Evolutionary conservation across 1,140 invertebrate genomes (phyloP), one percentile per base, ranked within the genome.

Genomic region (Apis laboriosa): DNA sequence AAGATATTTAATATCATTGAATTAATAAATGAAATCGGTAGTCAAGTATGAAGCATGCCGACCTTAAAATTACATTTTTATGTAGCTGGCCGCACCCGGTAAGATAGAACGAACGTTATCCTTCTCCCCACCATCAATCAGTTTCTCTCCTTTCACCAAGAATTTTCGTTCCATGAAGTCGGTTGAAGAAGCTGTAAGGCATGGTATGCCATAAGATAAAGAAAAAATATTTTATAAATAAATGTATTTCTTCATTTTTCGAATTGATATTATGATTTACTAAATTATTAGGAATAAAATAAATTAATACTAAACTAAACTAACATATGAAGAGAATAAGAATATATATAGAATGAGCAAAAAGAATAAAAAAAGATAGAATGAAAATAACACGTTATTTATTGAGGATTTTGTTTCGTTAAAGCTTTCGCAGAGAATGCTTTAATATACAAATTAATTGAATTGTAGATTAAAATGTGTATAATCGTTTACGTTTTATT

Each of bases 61-160:
- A 83, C 66, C 75, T 83, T 78, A 77, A 71, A 78, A 78, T 78
- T 34, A 67, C 55, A 58, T 5, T 34, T 21, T 56, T 68, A 66
- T n/a, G 58, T 74, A 80, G 58, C 61, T 43, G n/a, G 71, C 72
- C 67, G 55, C 60, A 55, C 58, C 73, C 78, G 75, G 8, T 67
- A 53, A 83, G 87, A 87, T 77, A 55, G n/a, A 79, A 58, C 84
- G 74, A 87, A 4, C 87, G 79, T 85, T 81, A 84, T 78, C 80
- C 87, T 60, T 56, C 80, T 87, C 90, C 89, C 89, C 89, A 89
- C 91, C 91, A 82, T 85, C 82, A 82, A 86, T 85, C 80, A 80
- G 87, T 89, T 90, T 91, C 89, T 90, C 89, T 91, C 92, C 92
- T 93, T 93, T 92, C 91, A 92, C 92, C 91, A 86, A 67, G 87